Base-by-base conservation (phyloP, 2,888 invertebrate species). In the Hipparchia sbordonii region DNA sequence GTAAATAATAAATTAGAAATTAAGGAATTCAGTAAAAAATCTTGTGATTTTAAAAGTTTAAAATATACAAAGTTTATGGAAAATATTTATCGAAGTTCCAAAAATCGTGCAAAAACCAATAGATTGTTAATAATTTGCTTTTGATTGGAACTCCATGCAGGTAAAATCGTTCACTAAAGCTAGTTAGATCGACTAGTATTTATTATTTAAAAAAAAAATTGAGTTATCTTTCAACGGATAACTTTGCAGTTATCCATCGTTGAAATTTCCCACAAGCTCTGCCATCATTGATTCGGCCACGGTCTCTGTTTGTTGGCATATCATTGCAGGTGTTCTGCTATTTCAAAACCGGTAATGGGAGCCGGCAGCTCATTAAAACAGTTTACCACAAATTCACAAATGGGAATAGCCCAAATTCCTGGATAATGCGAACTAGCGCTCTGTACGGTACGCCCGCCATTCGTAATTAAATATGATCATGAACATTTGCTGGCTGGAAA, bases 401-500 rank as follows among this genome's bases (percentile, higher is more conserved):
- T 77, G 74, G 76, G 74, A 78, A 80, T 78, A 74, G 65, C 71
- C 77, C 66, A 67, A 76, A 79, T 77, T 71, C 74, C 76, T 72
- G 72, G 72, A 77, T 76, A 77, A 71, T 77, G 72, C 68, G 57
- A 68, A 57, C 72, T 60, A 71, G 74, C 82, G 82, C 81, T 82
- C 81, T 84, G 85, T 87, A 83, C 82, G 81, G 76, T 81, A 77
- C 79, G 74, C 78, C 80, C 77, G 80, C 82, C 81, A 76, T 77
- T 77, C 73, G 82, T 87, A 86, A 91, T 90, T 87, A 87, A 88
- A 88, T 88, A 86, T 80, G 83, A 84, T 85, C 84, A 85, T 81
- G 73, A 78, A 82, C 81, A 82, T 81, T 81, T 82, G 80, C 79
- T 80, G 13, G 59, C 79, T 51, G 78, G 79, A 79, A 82, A 82